Conservation (phyloP, 1,140 invertebrate species). For the Drosophila mayri region DNA sequence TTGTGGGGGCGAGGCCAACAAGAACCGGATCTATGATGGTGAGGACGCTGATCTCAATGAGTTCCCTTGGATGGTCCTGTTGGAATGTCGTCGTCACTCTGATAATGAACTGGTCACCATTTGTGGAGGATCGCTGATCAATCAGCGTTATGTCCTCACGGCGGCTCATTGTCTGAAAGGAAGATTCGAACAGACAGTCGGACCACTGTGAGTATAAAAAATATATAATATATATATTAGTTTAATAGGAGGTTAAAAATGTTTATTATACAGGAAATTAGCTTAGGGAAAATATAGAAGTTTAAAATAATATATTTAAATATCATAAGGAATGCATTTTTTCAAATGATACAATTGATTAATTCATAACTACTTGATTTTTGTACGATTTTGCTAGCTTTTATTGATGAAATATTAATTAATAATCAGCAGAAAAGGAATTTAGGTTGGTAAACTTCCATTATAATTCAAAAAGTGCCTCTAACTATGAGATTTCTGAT, state of each 20-base stretch:
- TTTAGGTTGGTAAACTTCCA: too few relatives aligned
- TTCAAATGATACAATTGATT: too few relatives aligned
- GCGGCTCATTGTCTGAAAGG: slow-evolving; percentile 89
- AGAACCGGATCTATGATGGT: slow-evolving; percentile 79
- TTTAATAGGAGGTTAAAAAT: too few relatives aligned
- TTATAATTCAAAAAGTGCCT: too few relatives aligned
- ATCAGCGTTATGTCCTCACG: slow-evolving; percentile 88
- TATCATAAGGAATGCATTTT: not conserved
- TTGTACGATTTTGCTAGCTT: too few relatives aligned
- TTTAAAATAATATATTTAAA: not conserved
- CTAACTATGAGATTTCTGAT: not conserved
- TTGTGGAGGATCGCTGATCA: slow-evolving; percentile 87
- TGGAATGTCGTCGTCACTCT: slow-evolving; percentile 86
- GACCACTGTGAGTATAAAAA: slow-evolving; percentile 86
- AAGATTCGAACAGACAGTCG: slow-evolving; percentile 84
- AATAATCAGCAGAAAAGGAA: not conserved
- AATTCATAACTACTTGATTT: too few relatives aligned
- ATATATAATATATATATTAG: too few relatives aligned
- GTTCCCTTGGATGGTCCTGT: slow-evolving; percentile 88
- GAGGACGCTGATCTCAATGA: slow-evolving; percentile 85
- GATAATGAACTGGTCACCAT: slow-evolving; percentile 61
- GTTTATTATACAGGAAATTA: too few relatives aligned
- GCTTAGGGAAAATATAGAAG: too few relatives aligned
- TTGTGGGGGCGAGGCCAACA: slow-evolving; percentile 73
- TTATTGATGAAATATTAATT: too few relatives aligned